phyloP scores from a whole-genome alignment of 2,888 invertebrate species.

The Synanthedon vespiformis region DNA sequence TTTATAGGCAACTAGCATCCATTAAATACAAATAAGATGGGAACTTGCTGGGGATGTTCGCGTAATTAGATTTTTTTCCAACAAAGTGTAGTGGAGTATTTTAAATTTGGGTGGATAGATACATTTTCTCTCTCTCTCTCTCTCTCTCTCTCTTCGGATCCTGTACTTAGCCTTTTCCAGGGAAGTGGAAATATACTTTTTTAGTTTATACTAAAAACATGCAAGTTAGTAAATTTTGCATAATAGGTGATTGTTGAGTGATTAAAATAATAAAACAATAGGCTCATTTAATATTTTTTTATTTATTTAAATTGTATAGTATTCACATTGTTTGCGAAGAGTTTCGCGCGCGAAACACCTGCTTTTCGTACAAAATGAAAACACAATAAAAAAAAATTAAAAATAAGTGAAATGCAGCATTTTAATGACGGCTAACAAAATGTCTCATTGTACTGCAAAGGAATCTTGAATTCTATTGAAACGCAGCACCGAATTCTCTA shows the following conservation, averaged over 20 bases:
- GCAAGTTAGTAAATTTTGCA: not conserved
- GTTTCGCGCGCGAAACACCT: constrained; percentile 58
- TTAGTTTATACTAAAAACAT: not conserved
- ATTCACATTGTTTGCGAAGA: constrained; percentile 64
- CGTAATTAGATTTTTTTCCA: too few species aligned
- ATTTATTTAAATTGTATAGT: constrained; percentile 69
- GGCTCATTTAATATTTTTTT: constrained; percentile 56
- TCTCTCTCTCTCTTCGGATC: too few species aligned
- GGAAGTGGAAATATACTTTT: too few species aligned
- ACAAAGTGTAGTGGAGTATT: too few species aligned
- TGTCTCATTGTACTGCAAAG: not conserved
- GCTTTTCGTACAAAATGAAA: constrained; percentile 65
- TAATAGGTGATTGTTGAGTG: not conserved
- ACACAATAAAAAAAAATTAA: constrained; percentile 62
- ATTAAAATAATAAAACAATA: not conserved
- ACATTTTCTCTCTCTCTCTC: too few species aligned
- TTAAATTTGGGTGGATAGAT: too few species aligned
- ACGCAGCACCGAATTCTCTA: not conserved
- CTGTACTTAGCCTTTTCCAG: too few species aligned
- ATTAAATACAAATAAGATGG: too few species aligned
- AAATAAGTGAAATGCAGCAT: constrained; percentile 62
- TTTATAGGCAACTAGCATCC: too few species aligned
- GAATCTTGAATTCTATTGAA: not conserved
- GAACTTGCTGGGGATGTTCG: too few species aligned
- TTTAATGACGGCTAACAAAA: constrained; percentile 44